Percentiles rank a stretch among this genome's conserved stretches.
Conservation (phyloP, 2,888 invertebrate species). For the Andrena marginata region DNA sequence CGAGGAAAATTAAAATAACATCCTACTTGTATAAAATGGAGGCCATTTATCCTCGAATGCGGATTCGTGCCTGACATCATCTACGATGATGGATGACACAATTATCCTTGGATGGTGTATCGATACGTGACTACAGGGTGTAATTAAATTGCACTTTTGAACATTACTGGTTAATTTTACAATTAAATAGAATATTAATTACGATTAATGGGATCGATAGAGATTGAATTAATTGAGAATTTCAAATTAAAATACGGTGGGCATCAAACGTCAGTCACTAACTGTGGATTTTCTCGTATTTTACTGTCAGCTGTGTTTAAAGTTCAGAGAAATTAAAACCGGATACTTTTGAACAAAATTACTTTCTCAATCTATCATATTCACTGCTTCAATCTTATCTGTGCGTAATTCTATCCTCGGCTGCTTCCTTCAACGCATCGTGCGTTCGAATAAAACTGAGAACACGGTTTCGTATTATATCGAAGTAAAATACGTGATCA, state of each 20-base stretch:
- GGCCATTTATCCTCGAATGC: constrained; percentile 13
- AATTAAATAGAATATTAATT: not conserved
- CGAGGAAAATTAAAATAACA: constrained; percentile 4
- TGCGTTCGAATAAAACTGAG: not conserved
- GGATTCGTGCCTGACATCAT: constrained; percentile 12
- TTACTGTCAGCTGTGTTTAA: too few species aligned
- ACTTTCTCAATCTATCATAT: not conserved
- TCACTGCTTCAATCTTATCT: not conserved
- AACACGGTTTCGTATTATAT: not conserved
- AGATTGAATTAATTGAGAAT: too few species aligned
- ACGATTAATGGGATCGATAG: too few species aligned
- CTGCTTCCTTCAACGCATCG: not conserved
- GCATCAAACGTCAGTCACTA: too few species aligned
- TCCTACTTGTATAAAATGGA: not conserved
- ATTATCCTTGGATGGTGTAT: constrained; percentile 1
- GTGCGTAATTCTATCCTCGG: not conserved
- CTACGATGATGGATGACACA: not conserved
- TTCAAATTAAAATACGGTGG: too few species aligned
- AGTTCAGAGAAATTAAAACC: too few species aligned
- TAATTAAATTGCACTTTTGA: not conserved
- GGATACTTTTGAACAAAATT: not conserved
- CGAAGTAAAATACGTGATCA: not conserved
- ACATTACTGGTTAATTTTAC: not conserved
- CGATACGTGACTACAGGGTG: not conserved
- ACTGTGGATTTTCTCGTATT: too few species aligned